Base-by-base conservation (phyloP, 1,140 invertebrate genomes). In the Tribolium castaneum region DNA sequence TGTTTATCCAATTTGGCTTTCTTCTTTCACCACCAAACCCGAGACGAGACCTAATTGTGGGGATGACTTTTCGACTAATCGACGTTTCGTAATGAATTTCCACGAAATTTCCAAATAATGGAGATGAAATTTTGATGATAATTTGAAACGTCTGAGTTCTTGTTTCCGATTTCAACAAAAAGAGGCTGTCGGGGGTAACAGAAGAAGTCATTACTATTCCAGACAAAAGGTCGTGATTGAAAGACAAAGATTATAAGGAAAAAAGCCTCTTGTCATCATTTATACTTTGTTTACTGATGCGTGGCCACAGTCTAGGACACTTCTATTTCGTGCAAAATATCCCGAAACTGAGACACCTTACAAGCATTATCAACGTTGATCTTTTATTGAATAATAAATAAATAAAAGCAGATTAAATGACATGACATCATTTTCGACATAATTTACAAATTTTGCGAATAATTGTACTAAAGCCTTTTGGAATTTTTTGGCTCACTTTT, bases 141-240 rank as follows among this genome's bases (percentile, higher is more conserved):
- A 66, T 66, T 66, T 12, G 59, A 66, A 66, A 66, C 13, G 59
- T 66, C 59, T 34, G 10, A 66, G 12, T 66, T 22, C 59, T 66
- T 66, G 59, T 66, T 66, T 66, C 59, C 12, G 30, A 66, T 66
- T 66, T 30, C 7, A 35, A 66, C 59, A 35, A 66, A 59, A 66
- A 66, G 59, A 13, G 59, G 30, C 19, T 62, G 56, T 62, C 56
- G 34, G 35, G 56, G 56, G 56, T 62, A 62, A 62, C 35, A 62
- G 56, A 62, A 66, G 59, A 66, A 66, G 30, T 66, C 59, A 66
- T 66, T 66, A 66, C 59, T 66, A 66, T 66, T 66, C 59, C 59
- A 66, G 30, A 66, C 59, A 66, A 66, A 66, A 66, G 59, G 10
- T 66, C 59, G 25, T 34, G 59, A 66, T 66, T 66, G 59, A 35